Evolutionary conservation across 2,797 vertebrate genomes (phyloP).

Genomic region (Hippopotamyrus pictus): DNA sequence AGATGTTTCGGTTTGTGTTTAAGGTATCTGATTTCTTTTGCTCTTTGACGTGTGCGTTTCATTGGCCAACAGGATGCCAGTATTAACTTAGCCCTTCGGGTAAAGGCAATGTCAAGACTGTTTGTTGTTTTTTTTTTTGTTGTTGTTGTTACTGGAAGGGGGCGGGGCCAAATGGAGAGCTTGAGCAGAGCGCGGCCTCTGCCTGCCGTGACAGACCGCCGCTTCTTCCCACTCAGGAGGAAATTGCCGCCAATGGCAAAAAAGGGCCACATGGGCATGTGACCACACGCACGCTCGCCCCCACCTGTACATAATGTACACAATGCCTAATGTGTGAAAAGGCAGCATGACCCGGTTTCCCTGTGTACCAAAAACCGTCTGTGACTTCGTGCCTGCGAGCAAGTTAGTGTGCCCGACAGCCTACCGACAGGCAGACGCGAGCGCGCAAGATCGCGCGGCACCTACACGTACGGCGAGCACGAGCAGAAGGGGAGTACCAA

Average conservation of each 20-base stretch:
- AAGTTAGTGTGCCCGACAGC: constrained; percentile 10
- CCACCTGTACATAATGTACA: constrained; percentile 60
- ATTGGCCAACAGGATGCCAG: constrained; percentile 50
- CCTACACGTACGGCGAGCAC: constrained; percentile 1
- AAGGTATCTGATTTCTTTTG: constrained; percentile 52
- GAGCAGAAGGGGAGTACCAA: neutral
- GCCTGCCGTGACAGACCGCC: constrained; percentile 52
- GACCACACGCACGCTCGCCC: constrained; percentile 38
- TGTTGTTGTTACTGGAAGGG: constrained; percentile 23
- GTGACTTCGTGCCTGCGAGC: constrained; percentile 63
- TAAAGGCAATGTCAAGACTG: constrained; percentile 11
- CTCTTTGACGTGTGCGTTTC: constrained; percentile 41
- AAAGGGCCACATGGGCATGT: constrained; percentile 39
- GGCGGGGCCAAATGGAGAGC: constrained; percentile 21
- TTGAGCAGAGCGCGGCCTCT: constrained; percentile 45
- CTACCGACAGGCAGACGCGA: neutral
- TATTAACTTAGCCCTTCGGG: constrained; percentile 40
- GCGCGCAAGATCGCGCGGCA: constrained; percentile 16
- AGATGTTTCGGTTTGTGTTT: constrained; percentile 52
- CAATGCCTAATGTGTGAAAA: constrained; percentile 63
- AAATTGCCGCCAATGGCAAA: neutral
- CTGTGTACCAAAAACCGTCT: constrained; percentile 58
- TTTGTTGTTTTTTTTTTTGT: neutral
- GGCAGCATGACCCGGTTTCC: constrained; percentile 68
- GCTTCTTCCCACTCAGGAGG: constrained; percentile 22